Percentiles rank a stretch among this genome's conserved stretches.
These are phyloP conservation scores for Arrhopalites spinosus DNA, from an alignment of 2,888 invertebrate genomes.

Conservation along the genomic window DNA sequence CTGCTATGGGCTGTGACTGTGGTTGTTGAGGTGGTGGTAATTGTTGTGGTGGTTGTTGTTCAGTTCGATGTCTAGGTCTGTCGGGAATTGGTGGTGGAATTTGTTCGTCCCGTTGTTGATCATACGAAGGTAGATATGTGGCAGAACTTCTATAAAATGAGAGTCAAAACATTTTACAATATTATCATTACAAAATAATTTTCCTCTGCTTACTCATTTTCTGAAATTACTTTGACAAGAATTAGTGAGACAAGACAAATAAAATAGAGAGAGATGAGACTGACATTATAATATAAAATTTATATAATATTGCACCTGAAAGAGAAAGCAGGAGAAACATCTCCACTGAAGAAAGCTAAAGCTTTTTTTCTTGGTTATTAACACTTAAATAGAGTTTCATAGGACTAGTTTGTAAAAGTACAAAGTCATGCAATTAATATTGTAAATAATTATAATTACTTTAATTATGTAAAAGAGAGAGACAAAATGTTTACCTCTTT, in stretches of 20 bases:
- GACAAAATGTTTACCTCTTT: constrained; percentile 26
- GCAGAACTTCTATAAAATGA: constrained; percentile 43
- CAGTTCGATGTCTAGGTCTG: constrained; percentile 30
- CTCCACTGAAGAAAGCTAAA: not conserved
- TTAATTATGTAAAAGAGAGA: no score
- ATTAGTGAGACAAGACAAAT: not conserved
- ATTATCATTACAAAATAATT: not conserved
- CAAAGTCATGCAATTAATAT: not conserved
- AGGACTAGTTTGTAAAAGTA: not conserved
- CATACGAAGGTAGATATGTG: constrained; percentile 44
- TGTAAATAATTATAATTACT: not conserved
- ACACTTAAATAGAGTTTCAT: not conserved
- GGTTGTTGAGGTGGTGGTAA: constrained; percentile 18
- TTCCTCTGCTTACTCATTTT: not conserved
- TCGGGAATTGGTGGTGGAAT: constrained; percentile 35
- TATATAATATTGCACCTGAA: not conserved
- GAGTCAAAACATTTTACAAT: not conserved
- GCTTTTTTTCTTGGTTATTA: not conserved
- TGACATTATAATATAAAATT: no score
- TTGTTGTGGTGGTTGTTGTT: not conserved
- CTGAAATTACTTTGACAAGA: no score
- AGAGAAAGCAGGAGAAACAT: constrained; percentile 2
- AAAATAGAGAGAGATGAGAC: not conserved
- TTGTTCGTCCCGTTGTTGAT: constrained; percentile 30
- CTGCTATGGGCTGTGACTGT: constrained; percentile 11